Percentiles rank a stretch among this genome's conserved stretches.
Conservation (phyloP, 37 sponge, comb jelly and placozoan genomes). For the Axinella damicornis region DNA sequence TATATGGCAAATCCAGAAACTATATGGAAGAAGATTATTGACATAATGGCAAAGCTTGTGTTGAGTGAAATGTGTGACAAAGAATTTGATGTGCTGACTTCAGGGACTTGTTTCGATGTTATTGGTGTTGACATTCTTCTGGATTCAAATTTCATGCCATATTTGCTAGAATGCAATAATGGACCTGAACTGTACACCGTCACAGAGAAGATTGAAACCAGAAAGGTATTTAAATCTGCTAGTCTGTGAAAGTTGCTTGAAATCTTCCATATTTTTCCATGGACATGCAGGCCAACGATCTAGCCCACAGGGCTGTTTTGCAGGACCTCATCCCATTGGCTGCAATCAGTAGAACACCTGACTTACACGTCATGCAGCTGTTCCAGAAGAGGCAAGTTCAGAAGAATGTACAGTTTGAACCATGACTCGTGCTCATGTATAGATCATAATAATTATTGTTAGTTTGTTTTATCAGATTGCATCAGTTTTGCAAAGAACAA, state of each 20-base stretch:
- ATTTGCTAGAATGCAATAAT: constrained; percentile 84
- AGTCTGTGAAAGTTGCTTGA: neutral
- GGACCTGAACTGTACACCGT: constrained; percentile 89
- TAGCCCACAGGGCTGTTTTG: constrained; percentile 86
- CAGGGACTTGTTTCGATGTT: constrained; percentile 89
- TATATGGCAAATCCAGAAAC: constrained; percentile 29
- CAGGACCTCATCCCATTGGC: constrained; percentile 82
- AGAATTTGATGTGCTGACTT: constrained; percentile 51
- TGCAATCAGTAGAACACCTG: constrained; percentile 7
- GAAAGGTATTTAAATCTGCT: constrained; percentile 12
- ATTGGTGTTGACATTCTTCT: constrained; percentile 90
- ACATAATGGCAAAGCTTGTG: constrained; percentile 74
- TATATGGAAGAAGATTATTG: constrained; percentile 63
- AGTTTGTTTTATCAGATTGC: constrained; percentile 17
- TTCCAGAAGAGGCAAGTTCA: constrained; percentile 47
- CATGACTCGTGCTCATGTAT: no score
- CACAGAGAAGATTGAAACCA: constrained; percentile 54
- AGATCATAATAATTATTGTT: no score
- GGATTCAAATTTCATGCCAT: constrained; percentile 51
- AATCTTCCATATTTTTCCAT: neutral
- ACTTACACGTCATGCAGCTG: neutral
- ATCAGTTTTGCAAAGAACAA: neutral
- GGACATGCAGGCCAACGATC: constrained; percentile 72
- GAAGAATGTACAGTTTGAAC: neutral
- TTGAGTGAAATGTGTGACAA: constrained; percentile 78